These are phyloP conservation scores for Tetrao urogallus DNA, from an alignment of 2,113 vertebrate genomes.

Conservation along the genomic window DNA sequence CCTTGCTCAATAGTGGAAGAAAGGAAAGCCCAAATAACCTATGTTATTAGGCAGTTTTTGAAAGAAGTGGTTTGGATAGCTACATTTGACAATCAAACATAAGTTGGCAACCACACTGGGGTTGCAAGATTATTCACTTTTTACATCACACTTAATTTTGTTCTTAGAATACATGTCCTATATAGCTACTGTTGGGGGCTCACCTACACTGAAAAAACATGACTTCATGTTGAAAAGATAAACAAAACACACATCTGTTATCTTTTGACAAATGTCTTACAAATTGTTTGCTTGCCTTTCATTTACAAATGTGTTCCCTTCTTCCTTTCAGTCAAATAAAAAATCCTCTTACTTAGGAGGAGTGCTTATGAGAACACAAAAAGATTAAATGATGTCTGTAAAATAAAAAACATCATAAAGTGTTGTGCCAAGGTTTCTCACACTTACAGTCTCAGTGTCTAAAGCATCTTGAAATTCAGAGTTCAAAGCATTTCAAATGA, in stretches of 20 bases:
- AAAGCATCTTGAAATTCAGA: not conserved
- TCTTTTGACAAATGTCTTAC: not conserved
- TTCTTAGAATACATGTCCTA: slow-evolving; percentile 5
- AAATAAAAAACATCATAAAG: not conserved
- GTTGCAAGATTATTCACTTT: not conserved
- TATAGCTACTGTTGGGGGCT: not conserved
- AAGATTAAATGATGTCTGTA: not conserved
- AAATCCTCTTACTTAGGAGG: slow-evolving; percentile 12
- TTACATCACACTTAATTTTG: not conserved
- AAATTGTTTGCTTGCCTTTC: not conserved
- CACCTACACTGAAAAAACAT: not conserved
- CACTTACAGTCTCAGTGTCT: not conserved
- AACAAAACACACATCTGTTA: not conserved
- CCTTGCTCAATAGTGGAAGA: fast-evolving
- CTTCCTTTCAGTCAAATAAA: not conserved
- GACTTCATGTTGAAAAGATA: not conserved
- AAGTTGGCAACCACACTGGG: not conserved
- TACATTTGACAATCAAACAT: not conserved
- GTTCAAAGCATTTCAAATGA: slow-evolving; percentile 26
- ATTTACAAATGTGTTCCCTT: not conserved
- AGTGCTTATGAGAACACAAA: not conserved
- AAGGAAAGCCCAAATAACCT: not conserved
- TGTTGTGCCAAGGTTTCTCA: not conserved
- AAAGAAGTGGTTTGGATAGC: not conserved
- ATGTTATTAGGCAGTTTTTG: not conserved